A percentile compares a stretch with the other conserved stretches of the same genome.
These are phyloP conservation scores for Rhodophaea formosa DNA, from an alignment of 2,888 invertebrate genomes.

Conservation along the genomic window DNA sequence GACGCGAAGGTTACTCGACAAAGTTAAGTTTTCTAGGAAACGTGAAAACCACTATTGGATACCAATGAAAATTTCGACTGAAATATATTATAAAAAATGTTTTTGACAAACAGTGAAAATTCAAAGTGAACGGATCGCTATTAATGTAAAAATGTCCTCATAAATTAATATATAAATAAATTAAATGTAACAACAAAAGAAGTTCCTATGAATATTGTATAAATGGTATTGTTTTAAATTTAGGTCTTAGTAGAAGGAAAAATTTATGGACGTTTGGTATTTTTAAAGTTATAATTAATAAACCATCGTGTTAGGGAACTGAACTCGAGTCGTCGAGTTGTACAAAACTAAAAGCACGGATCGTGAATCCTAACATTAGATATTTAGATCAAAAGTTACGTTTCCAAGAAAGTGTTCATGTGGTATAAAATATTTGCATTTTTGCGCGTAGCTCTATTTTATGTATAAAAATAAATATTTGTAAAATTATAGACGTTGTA, in stretches of 20 bases:
- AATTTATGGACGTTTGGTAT: slow-evolving; percentile 80
- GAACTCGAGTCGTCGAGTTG: slow-evolving; percentile 58
- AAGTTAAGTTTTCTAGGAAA: slow-evolving; percentile 74
- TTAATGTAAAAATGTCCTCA: slow-evolving; percentile 80
- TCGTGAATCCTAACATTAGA: slow-evolving; percentile 78
- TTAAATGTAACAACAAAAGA: slow-evolving; percentile 80
- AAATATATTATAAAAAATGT: slow-evolving; percentile 47
- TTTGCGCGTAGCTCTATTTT: slow-evolving; percentile 42
- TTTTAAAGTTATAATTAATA: slow-evolving; percentile 77
- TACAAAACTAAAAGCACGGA: slow-evolving; percentile 76
- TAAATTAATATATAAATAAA: slow-evolving; percentile 80
- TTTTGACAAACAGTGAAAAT: slow-evolving; percentile 56
- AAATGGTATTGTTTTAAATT: slow-evolving; percentile 80
- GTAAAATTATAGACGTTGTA: slow-evolving; percentile 50
- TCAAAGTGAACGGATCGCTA: slow-evolving; percentile 77
- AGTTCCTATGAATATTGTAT: slow-evolving; percentile 82
- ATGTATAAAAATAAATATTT: slow-evolving; percentile 40
- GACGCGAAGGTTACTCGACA: slow-evolving; percentile 64
- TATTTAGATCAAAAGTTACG: slow-evolving; percentile 75
- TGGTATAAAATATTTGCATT: slow-evolving; percentile 42
- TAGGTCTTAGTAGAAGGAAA: slow-evolving; percentile 80
- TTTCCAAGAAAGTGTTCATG: slow-evolving; percentile 79
- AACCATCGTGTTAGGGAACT: slow-evolving; percentile 70
- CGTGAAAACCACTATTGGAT: slow-evolving; percentile 63
- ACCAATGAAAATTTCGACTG: slow-evolving; percentile 50